Conservation (phyloP, 35 echinoderm and acorn worm species). For the Anneissia japonica region DNA sequence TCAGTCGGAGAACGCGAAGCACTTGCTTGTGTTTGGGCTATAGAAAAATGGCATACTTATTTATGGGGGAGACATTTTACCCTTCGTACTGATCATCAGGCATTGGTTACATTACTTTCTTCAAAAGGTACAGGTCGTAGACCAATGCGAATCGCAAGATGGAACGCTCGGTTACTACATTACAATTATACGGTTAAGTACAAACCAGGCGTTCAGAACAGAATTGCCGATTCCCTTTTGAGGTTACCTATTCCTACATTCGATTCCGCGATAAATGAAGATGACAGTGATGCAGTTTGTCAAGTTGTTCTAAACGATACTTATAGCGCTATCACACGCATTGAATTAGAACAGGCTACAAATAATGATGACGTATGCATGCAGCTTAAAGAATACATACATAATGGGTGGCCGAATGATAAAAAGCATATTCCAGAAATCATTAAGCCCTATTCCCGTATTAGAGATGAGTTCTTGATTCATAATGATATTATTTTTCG, state of each 20-base stretch:
- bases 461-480: slow-evolving; percentile 42
- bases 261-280: slow-evolving; percentile 16
- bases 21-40: slow-evolving; percentile 50
- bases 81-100: slow-evolving; percentile 56
- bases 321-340: slow-evolving; percentile 1
- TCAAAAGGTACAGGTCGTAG: slow-evolving; percentile 39
- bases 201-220: slow-evolving; percentile 14
- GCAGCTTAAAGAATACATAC: slow-evolving; percentile 22
- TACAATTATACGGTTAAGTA: slow-evolving; percentile 41
- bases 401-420: slow-evolving; percentile 47
- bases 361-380: slow-evolving; percentile 26
- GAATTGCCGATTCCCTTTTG: slow-evolving; percentile 35
- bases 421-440: not conserved
- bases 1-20: slow-evolving; percentile 45
- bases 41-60: slow-evolving; percentile 48
- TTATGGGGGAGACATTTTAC: slow-evolving; percentile 40
- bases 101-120: slow-evolving; percentile 41
- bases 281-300: slow-evolving; percentile 31
- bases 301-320: not conserved
- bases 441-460: slow-evolving; percentile 11
- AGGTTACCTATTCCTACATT: not conserved
- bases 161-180: slow-evolving; percentile 27
- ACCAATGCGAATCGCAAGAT: slow-evolving; percentile 52
- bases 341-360: slow-evolving; percentile 21
- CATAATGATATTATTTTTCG: slow-evolving; percentile 11